A percentile compares a stretch with the other conserved stretches of the same genome.
These are phyloP conservation scores for Lasiommata megera DNA, from an alignment of 2,888 invertebrate genomes.

Conservation along the genomic window DNA sequence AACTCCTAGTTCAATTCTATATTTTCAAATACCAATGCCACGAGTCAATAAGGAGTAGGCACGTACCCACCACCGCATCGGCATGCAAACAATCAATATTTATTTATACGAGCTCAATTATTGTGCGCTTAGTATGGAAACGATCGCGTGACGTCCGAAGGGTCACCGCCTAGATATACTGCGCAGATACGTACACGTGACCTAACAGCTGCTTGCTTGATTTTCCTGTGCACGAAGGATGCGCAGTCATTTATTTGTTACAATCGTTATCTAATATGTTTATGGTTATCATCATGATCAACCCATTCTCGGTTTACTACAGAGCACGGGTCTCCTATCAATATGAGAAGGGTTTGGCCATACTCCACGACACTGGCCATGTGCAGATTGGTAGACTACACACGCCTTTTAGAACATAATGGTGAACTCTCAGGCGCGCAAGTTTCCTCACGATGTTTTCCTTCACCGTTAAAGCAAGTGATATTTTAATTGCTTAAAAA, in stretches of 20 bases:
- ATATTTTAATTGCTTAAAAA: too few relatives aligned
- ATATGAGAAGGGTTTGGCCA: too few relatives aligned
- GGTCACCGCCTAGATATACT: conserved; percentile 14
- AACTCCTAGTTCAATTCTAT: background rate
- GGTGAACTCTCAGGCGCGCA: too few relatives aligned
- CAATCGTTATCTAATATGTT: too few relatives aligned
- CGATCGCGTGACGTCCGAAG: background rate
- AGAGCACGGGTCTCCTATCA: too few relatives aligned
- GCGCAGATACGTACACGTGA: conserved; percentile 1
- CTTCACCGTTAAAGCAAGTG: too few relatives aligned
- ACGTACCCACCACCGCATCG: background rate
- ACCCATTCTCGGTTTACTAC: too few relatives aligned
- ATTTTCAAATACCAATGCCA: background rate
- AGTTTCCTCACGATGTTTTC: too few relatives aligned
- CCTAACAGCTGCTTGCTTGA: background rate
- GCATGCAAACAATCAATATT: conserved; percentile 23
- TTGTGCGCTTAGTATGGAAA: conserved; percentile 2
- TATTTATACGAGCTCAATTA: conserved; percentile 6
- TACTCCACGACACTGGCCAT: too few relatives aligned
- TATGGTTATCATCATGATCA: too few relatives aligned
- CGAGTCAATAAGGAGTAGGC: background rate
- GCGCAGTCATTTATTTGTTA: background rate
- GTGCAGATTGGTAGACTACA: too few relatives aligned
- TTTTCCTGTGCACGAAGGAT: background rate
- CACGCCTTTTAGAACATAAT: too few relatives aligned